Conservation (phyloP, 2,888 invertebrate genomes). For the Trissoscelio sp. region DNA sequence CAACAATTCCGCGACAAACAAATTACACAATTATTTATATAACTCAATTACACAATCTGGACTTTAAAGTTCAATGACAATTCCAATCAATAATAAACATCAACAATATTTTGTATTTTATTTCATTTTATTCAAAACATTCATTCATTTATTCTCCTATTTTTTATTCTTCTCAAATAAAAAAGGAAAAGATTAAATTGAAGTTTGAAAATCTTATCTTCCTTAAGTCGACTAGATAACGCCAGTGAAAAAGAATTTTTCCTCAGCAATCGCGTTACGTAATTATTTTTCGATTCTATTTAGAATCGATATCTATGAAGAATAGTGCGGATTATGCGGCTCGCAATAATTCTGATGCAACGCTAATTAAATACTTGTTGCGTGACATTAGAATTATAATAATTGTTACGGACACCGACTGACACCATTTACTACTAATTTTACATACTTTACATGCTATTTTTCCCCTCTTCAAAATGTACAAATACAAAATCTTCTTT, state of each 20-base stretch:
- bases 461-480: too few relatives aligned
- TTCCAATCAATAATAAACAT: background rate
- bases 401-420: constrained; percentile 44
- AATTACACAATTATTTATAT: constrained; percentile 45
- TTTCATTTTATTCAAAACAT: too few relatives aligned
- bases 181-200: background rate
- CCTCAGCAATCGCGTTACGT: constrained; percentile 39
- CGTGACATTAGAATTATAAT: constrained; percentile 62
- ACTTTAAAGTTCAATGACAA: constrained; percentile 46
- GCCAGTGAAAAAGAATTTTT: constrained; percentile 20
- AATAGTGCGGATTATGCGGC: constrained; percentile 31
- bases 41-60: constrained; percentile 11
- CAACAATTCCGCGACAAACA: constrained; percentile 12
- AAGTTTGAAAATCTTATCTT: background rate
- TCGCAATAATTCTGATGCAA: constrained; percentile 60
- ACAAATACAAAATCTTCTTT: too few relatives aligned
- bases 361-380: constrained; percentile 66
- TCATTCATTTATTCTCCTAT: too few relatives aligned
- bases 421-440: constrained; percentile 43
- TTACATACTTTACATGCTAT: constrained; percentile 7
- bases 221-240: constrained; percentile 24
- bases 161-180: background rate
- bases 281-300: constrained; percentile 56
- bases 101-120: background rate
- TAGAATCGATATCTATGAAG: constrained; percentile 53